Base-by-base conservation (phyloP, 2,113 vertebrate species). In the Porphyrio hochstetteri region DNA sequence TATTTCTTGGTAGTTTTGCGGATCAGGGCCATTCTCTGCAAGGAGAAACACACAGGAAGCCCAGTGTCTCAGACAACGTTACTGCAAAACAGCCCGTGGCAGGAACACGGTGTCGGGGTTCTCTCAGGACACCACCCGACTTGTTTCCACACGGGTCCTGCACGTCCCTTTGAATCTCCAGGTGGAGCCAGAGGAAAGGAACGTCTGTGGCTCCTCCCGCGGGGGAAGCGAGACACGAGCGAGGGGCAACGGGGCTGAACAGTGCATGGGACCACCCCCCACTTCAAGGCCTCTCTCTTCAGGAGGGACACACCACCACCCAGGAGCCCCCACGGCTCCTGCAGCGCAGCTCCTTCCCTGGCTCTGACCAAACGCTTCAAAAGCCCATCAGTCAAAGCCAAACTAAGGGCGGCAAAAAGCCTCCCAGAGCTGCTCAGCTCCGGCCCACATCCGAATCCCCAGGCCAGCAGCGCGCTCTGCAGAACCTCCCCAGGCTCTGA, bases 1-100 rank as follows among this genome's bases (percentile, higher is more conserved):
- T 99, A 99, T 97, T 99, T 99, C 99, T 99, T 99, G 97, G 99
- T 99, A 46, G 99, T 99, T 98, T 99, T 99, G 97, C 99, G 99
- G 95, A 99, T 99, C 98, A 99, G 93, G 88, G 99, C 99, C 99
- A 99, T 99, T 97, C 99, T 99, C 99, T 99, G 98, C 21, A 98
- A 92, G 42, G 42, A 91, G 85, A 85, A 31, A 74, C 24, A n/a
- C 10, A 15, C 11, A 72, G 36, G 84, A 82, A 75, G 46, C 10
- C 0, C 5, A 70, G 46, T 0, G 0, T 16, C 70, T 69, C 65
- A 14, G 60, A 59, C 19, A 17, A 24, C 42, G 79, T 8, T 10
- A 28, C 64, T 52, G 68, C 68, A 28, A 20, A 83, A 63, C 64
- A 38, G 25, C 71, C 44, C 2, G 31, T 4, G 25, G 15, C 46